Evolutionary conservation across 2,888 invertebrate species (phyloP), one percentile per base, ranked within the genome.

Genomic region (Stegophylla sp.): DNA sequence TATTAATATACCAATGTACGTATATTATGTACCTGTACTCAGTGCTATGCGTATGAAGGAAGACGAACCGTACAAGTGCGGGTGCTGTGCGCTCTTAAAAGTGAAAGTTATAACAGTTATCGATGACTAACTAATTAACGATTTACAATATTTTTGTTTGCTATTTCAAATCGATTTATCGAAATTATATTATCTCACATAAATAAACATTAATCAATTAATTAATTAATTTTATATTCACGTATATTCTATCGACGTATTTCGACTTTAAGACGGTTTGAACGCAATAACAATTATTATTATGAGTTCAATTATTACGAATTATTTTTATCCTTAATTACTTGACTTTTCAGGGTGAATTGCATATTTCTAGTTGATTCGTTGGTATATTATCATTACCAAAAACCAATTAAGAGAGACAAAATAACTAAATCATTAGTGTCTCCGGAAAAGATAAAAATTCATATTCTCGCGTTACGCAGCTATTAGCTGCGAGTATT

Each of bases 401-500:
- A 28, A 59, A n/a, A 63, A 74, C 61, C 28, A 48, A 72, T 74
- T 74, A 63, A 63, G 28, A 63, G 28, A 63, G 10, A 48, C 48
- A 15, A 74, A 63, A 63, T 74, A 63, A 13, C 48, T 74, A 48
- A 48, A 48, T 13, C 45, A 74, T 74, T 48, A 74, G 48, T 63
- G 48, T 28, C 48, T 34, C 15, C 0, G 20, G 48, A 48, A 48
- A 48, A 63, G 45, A 74, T 74, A 74, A 43, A 45, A 28, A 73
- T n/a, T n/a, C 2, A 2, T 20, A 56, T 5, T 13, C 28, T 53
- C 20, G n/a, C 17, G 7, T 5, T 51, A 69, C 13, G 28, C 51
- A n/a, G n/a, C 28, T 69, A 34, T 28, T 69, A 28, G 26, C 26
- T 0, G 17, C 28, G 28, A 4, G 2, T 48, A 26, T 45, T 28